Evolutionary conservation across 2,797 vertebrate genomes (phyloP), one percentile per base, ranked within the genome.

Genomic region (Tangara arthus): DNA sequence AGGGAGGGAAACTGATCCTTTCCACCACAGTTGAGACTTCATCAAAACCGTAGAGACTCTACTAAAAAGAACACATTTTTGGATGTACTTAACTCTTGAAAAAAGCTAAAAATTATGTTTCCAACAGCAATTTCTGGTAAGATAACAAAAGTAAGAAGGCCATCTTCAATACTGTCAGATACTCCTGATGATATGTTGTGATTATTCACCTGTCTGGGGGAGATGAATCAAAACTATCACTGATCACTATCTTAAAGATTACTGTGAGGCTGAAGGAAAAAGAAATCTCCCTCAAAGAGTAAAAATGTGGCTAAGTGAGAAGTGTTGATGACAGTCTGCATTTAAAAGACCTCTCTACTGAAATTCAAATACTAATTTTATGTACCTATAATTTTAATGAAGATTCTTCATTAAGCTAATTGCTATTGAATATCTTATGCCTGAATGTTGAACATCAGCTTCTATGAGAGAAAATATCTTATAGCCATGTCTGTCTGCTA

Each of bases 281-380:
- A 27, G 83, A 55, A 14, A 39, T 60, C 15, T 73, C 22, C 32
- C 13, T 8, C 11, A 70, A 82, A 56, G 23, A 80, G 11, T 26
- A 78, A 82, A 82, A 55, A 20, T 34, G 4, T 65, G 11, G 3
- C 39, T 50, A 35, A 28, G 9, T 50, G 32, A 80, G 60, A 10
- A 65, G 66, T 1, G 1, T 0, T 65, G 46, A 35, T 72, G 59
- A 69, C 27, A 53, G 35, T 47, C 41, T 53, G 9, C 0, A 1
- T 78, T 84, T 42, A 26, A 79, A 82, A 60, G 7, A 22, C 5
- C 32, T 27, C 4, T 59, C 11, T 64, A 30, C 15, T 35, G 50
- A 60, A 60, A 9, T 35, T 30, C 34, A 50, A 12, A 8, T 37
- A 16, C 3, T 79, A 59, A 64, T 37, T 89, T 87, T 42, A 47